Evolutionary conservation across 2,888 invertebrate species (phyloP).

Genomic region (Meandrusa payeni): DNA sequence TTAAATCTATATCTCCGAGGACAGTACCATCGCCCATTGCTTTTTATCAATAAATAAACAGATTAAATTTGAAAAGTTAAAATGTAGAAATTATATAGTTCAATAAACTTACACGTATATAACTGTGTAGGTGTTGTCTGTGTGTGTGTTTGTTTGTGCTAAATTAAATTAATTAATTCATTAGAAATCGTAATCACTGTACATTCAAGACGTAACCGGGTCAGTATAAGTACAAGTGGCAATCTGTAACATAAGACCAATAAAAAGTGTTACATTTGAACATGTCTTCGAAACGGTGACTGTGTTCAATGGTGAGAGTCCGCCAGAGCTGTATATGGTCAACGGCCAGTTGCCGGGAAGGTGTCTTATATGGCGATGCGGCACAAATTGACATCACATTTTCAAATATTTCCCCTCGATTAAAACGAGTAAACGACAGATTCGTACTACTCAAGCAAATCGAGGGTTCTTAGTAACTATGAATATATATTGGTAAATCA

Average conservation of each 20-base stretch:
- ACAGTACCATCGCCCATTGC: too few species aligned
- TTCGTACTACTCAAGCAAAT: too few species aligned
- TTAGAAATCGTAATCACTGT: slow-evolving; percentile 14
- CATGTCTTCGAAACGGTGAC: slow-evolving; percentile 12
- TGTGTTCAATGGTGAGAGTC: slow-evolving; percentile 27
- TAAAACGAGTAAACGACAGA: too few species aligned
- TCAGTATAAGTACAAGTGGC: slow-evolving; percentile 17
- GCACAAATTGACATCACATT: slow-evolving; percentile 27
- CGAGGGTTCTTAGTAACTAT: too few species aligned
- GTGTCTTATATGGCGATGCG: slow-evolving; percentile 24
- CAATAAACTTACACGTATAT: too few species aligned
- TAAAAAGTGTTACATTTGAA: slow-evolving; percentile 17
- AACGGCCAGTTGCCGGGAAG: slow-evolving; percentile 18
- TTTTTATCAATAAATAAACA: too few species aligned
- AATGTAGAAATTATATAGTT: too few species aligned
- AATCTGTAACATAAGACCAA: slow-evolving; percentile 7
- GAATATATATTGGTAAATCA: too few species aligned
- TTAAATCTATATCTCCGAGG: too few species aligned
- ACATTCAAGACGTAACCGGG: slow-evolving; percentile 9
- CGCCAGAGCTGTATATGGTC: slow-evolving; percentile 24
- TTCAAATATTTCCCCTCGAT: slow-evolving; percentile 29
- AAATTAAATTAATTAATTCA: slow-evolving; percentile 8
- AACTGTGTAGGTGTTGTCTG: too few species aligned
- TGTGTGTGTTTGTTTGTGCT: too few species aligned
- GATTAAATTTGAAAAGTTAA: too few species aligned